These are phyloP conservation scores for Ornithoptera priamus DNA, from an alignment of 2,888 invertebrate genomes.

Conservation along the genomic window DNA sequence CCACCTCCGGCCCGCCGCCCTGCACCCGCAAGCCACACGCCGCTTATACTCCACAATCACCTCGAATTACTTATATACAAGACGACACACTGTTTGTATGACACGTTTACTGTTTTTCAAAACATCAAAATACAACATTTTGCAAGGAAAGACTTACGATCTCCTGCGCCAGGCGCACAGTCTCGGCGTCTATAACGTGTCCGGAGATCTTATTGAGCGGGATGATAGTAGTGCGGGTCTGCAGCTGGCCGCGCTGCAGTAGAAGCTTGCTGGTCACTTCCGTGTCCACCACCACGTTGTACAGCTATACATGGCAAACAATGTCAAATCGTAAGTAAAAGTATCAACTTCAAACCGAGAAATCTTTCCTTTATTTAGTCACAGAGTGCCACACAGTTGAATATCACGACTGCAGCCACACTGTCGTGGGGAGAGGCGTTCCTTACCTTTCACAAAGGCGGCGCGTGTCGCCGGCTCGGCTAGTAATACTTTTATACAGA, in stretches of 20 bases:
- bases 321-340: too few species aligned
- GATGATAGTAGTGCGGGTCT: conserved; percentile 90
- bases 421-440: too few species aligned
- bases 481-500: too few species aligned
- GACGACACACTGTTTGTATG: too few species aligned
- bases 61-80: too few species aligned
- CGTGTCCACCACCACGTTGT: conserved; percentile 94
- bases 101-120: not conserved
- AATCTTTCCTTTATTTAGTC: too few species aligned
- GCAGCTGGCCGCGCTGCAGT: conserved; percentile 89
- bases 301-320: conserved; percentile 80
- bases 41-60: not conserved
- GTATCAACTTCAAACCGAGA: too few species aligned
- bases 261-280: conserved; percentile 92
- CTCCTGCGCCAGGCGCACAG: conserved; percentile 84
- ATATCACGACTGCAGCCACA: too few species aligned
- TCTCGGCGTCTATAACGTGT: conserved; percentile 79
- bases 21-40: conserved; percentile 30
- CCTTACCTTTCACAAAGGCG: too few species aligned
- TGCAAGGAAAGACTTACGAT: conserved; percentile 72
- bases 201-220: conserved; percentile 93
- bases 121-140: not conserved
- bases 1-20: conserved; percentile 87
- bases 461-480: too few species aligned
- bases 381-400: too few species aligned